Percentiles rank a stretch among this genome's conserved stretches.
Evolutionary conservation across 2,888 invertebrate species (phyloP).

Genomic region (Drosophila mayaguana): DNA sequence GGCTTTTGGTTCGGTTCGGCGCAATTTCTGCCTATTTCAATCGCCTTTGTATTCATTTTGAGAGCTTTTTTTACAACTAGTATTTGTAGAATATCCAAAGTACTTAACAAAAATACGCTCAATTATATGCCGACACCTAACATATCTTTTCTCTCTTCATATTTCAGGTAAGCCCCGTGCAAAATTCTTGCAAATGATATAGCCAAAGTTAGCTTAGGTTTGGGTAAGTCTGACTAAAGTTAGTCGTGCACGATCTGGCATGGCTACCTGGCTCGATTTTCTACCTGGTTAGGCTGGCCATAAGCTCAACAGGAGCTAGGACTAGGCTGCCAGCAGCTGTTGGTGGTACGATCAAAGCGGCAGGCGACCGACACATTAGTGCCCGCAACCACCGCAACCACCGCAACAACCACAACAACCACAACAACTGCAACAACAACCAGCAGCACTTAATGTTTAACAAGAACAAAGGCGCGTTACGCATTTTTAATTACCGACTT

Average conservation of each 20-base stretch:
- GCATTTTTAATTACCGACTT: conserved; percentile 78
- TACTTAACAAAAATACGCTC: neutral
- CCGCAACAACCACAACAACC: neutral
- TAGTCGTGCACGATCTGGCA: neutral
- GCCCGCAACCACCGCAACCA: neutral
- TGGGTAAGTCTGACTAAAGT: conserved; percentile 21
- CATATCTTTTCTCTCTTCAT: conserved; percentile 9
- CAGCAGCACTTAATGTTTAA: conserved; percentile 24
- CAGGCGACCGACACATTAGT: conserved; percentile 27
- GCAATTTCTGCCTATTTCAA: conserved; percentile 41
- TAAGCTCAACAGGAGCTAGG: conserved; percentile 39
- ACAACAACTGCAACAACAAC: conserved; percentile 11
- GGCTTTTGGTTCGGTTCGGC: conserved; percentile 53
- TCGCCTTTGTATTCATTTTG: conserved; percentile 3
- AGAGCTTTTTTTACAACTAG: neutral
- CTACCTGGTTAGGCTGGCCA: neutral
- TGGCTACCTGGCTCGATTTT: neutral
- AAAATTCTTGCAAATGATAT: neutral
- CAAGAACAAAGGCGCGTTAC: conserved; percentile 70
- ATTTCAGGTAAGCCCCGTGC: conserved; percentile 62
- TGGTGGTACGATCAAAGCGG: conserved; percentile 46
- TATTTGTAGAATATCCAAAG: neutral
- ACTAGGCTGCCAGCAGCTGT: conserved; percentile 42
- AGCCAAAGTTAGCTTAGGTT: neutral
- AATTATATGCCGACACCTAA: conserved; percentile 21